Evolutionary conservation across 2,888 invertebrate species (phyloP).

Genomic region (Papilio gigon): DNA sequence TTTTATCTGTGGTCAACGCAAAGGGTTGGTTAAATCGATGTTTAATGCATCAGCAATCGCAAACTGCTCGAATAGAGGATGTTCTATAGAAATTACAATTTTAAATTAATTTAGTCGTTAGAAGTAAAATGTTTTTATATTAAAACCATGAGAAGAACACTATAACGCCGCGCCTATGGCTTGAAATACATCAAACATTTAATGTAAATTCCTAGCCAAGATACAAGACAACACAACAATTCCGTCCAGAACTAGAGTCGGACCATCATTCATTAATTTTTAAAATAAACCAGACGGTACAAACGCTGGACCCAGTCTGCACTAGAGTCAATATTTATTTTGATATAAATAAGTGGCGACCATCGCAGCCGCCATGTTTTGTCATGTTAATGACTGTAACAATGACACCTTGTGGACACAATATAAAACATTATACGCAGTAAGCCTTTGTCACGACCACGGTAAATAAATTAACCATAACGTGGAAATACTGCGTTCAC

Average conservation of each 20-base stretch:
- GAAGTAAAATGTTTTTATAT: not conserved
- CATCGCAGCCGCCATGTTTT: slow-evolving; percentile 71
- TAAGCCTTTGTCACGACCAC: slow-evolving; percentile 53
- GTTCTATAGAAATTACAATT: not conserved
- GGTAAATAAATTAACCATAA: slow-evolving; percentile 49
- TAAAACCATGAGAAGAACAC: not conserved
- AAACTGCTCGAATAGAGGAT: not conserved
- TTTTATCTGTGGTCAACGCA: slow-evolving; percentile 51
- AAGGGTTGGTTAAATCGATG: slow-evolving; percentile 37
- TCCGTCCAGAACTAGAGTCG: slow-evolving; percentile 47
- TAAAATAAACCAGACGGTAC: slow-evolving; percentile 69
- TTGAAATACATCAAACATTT: slow-evolving; percentile 50
- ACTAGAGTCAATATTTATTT: slow-evolving; percentile 80
- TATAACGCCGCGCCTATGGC: not conserved
- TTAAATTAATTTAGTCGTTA: not conserved
- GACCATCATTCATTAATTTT: slow-evolving; percentile 79
- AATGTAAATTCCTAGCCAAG: slow-evolving; percentile 55
- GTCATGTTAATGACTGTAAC: slow-evolving; percentile 75
- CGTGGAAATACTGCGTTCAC: slow-evolving; percentile 50
- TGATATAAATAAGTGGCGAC: slow-evolving; percentile 77
- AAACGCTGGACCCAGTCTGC: slow-evolving; percentile 74
- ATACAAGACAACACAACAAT: slow-evolving; percentile 53
- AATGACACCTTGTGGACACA: slow-evolving; percentile 67
- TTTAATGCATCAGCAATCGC: slow-evolving; percentile 13
- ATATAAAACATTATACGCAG: slow-evolving; percentile 51